Percentiles rank a stretch among this genome's conserved stretches.
Conservation (phyloP, 1,140 invertebrate species). For the Battus philenor region DNA sequence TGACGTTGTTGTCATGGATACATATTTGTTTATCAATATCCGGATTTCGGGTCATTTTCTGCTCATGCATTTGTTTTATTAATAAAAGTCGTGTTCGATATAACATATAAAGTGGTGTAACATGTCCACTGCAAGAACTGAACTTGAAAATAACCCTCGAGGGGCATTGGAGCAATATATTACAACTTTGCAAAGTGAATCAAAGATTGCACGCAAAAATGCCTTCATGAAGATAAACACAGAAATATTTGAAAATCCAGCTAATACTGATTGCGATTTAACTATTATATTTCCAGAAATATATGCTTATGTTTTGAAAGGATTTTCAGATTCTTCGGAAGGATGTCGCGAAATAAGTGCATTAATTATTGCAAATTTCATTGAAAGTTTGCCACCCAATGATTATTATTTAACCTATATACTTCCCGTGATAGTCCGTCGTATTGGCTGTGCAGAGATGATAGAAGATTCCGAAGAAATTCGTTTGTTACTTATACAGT, state of each 20-base stretch:
- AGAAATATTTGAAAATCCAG: slow-evolving; percentile 55
- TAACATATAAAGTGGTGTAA: too few species aligned
- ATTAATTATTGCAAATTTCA: slow-evolving; percentile 55
- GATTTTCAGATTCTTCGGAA: slow-evolving; percentile 62
- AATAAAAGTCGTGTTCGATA: too few species aligned
- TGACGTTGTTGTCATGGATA: slow-evolving; percentile 37
- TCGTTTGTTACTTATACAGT: slow-evolving; percentile 80
- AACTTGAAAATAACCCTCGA: slow-evolving; percentile 43
- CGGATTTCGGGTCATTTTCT: slow-evolving; percentile 5
- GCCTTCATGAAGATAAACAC: slow-evolving; percentile 53
- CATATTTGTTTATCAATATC: slow-evolving; percentile 35
- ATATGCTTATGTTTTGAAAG: slow-evolving; percentile 63
- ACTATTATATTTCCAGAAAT: slow-evolving; percentile 61
- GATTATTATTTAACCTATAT: slow-evolving; percentile 85
- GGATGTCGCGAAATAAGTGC: slow-evolving; percentile 56
- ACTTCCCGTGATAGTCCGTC: slow-evolving; percentile 84
- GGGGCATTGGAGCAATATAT: slow-evolving; percentile 47
- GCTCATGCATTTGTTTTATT: slow-evolving; percentile 23
- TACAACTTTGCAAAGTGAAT: slow-evolving; percentile 57
- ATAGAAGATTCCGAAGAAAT: slow-evolving; percentile 92
- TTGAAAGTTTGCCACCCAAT: slow-evolving; percentile 61
- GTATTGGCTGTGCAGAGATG: slow-evolving; percentile 86
- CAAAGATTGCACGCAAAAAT: slow-evolving; percentile 51
- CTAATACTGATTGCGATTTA: slow-evolving; percentile 47
- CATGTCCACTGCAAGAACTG: slow-evolving; percentile 34